phyloP scores from a whole-genome alignment of 1,140 invertebrate genomes.

The Babylonia areolata region DNA sequence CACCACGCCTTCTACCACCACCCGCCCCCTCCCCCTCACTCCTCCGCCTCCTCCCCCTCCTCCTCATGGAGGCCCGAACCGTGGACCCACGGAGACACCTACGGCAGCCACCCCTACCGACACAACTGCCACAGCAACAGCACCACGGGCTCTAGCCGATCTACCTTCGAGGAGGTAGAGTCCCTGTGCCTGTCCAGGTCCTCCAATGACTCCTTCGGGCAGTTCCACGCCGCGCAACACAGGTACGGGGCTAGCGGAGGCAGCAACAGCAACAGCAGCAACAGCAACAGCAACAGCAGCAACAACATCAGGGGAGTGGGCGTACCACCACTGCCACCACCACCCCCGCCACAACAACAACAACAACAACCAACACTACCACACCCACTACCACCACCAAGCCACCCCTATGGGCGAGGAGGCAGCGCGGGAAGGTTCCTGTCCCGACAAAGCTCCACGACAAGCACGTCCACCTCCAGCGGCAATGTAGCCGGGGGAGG shows the following conservation, averaged over 20 bases:
- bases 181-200: slow-evolving; percentile 49
- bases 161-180: slow-evolving; percentile 52
- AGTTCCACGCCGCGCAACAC: slow-evolving; percentile 1
- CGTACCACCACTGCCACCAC: no score
- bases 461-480: slow-evolving; percentile 46
- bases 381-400: slow-evolving; percentile 30
- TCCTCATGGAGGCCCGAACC: slow-evolving; percentile 1
- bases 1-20: not conserved
- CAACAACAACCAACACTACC: slow-evolving; percentile 36
- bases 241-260: not conserved
- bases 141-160: slow-evolving; percentile 33
- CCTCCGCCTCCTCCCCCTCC: not conserved
- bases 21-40: not conserved
- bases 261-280: not conserved
- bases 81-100: not conserved
- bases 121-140: not conserved
- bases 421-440: slow-evolving; percentile 29
- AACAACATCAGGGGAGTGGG: not conserved
- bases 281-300: not conserved
- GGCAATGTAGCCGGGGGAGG: slow-evolving; percentile 34
- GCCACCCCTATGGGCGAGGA: not conserved
- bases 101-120: not conserved
- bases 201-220: slow-evolving; percentile 41
- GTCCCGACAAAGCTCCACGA: slow-evolving; percentile 48
- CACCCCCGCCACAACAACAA: not conserved